Conservation (phyloP, 92 coral and sea anemone species). For the Meandrina meandrites region DNA sequence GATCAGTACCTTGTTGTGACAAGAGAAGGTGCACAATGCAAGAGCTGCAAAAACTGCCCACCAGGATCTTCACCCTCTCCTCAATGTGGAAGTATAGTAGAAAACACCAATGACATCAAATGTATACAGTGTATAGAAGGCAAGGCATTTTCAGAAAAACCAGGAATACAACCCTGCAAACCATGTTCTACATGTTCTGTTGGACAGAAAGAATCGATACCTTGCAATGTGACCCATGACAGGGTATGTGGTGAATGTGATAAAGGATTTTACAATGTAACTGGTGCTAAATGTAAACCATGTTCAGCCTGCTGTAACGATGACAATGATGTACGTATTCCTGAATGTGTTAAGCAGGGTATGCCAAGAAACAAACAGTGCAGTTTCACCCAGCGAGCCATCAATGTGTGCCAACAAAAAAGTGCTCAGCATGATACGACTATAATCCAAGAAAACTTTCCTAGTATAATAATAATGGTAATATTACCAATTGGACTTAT, state of each 20-base stretch:
- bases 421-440: neutral
- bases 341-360: slow-evolving; percentile 63
- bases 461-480: neutral
- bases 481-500: neutral
- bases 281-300: slow-evolving; percentile 40
- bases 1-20: slow-evolving; percentile 43
- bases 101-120: neutral
- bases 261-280: slow-evolving; percentile 52
- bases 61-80: slow-evolving; percentile 51
- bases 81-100: slow-evolving; percentile 48
- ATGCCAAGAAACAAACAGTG: slow-evolving; percentile 70
- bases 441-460: neutral
- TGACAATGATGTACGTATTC: slow-evolving; percentile 35
- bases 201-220: slow-evolving; percentile 58
- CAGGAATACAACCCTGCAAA: slow-evolving; percentile 49
- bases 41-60: slow-evolving; percentile 48
- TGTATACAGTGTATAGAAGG: slow-evolving; percentile 64
- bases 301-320: slow-evolving; percentile 83
- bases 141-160: slow-evolving; percentile 45
- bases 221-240: slow-evolving; percentile 62
- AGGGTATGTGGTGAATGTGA: slow-evolving; percentile 59
- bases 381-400: slow-evolving; percentile 42
- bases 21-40: slow-evolving; percentile 36
- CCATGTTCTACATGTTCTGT: slow-evolving; percentile 56
- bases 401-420: slow-evolving; percentile 38